Base-by-base conservation (phyloP, 2,888 invertebrate species). In the Hemaris fuciformis region DNA sequence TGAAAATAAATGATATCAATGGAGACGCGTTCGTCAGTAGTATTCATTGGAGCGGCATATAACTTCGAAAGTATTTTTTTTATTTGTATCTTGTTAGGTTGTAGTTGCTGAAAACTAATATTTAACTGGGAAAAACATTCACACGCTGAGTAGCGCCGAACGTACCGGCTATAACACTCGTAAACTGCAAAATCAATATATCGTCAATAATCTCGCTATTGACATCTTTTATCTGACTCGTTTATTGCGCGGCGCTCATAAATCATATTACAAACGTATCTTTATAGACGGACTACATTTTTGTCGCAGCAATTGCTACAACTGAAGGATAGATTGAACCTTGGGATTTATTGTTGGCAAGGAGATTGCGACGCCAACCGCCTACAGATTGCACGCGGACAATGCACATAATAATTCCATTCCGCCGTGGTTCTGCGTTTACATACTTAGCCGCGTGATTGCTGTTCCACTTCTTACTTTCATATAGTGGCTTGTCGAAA, bases 391-490 rank as follows among this genome's bases (percentile, higher is more conserved):
- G 70, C 71, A 58, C 66, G 65, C 66, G 67, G 68, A 72, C 75
- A 73, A 74, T 70, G 73, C 71, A 73, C 72, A 72, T 72, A 72
- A 72, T 70, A 68, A 70, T 73, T 75, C 68, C 68, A 71, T 69
- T 65, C 61, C 63, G 57, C 71, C 66, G 68, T 68, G 65, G 70
- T 68, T 65, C 66, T 63, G 20, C 64, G 68, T 74, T 63, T 62
- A 73, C 66, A 68, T 65, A 70, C 62, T 53, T 61, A 62, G 66
- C 66, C 57, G 43, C 68, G 69, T 75, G 79, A 81, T 77, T 80
- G 75, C 77, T 76, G 72, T 69, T 71, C 80, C 71, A 80, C 77
- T 85, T 81, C 79, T 75, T 79, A 79, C 79, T 79, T 79, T 84
- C 79, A 80, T 82, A 81, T 77, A 70, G 74, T 68, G 76, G 71